Conservation (phyloP, 1,140 invertebrate species). For the Papilio polyxenes region DNA sequence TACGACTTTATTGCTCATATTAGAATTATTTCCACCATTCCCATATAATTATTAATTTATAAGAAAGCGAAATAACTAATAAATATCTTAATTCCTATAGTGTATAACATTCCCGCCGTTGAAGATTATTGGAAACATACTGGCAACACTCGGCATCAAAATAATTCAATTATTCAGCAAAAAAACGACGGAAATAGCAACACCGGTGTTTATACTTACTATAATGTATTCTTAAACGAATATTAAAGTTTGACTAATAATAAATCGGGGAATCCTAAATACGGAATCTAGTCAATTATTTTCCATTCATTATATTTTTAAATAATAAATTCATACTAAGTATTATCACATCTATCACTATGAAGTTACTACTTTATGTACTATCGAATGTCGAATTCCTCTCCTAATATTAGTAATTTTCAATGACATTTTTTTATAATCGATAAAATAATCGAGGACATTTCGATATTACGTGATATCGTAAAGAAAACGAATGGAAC, state of each 20-base stretch:
- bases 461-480: background rate
- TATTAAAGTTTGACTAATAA: constrained; percentile 56
- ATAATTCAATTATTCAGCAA: constrained; percentile 35
- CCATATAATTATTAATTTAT: constrained; percentile 35
- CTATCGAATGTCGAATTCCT: background rate
- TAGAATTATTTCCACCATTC: constrained; percentile 45
- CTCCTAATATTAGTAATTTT: background rate
- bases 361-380: constrained; percentile 52
- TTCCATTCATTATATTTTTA: constrained; percentile 52
- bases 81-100: constrained; percentile 57
- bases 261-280: constrained; percentile 66
- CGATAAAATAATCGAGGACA: constrained; percentile 4
- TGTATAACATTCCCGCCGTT: constrained; percentile 56
- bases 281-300: constrained; percentile 63
- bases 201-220: constrained; percentile 50
- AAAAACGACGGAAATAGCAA: constrained; percentile 56
- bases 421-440: background rate
- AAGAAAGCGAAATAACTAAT: constrained; percentile 58
- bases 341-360: constrained; percentile 75
- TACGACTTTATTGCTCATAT: constrained; percentile 56
- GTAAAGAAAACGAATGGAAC: constrained; percentile 36
- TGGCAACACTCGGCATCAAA: constrained; percentile 56
- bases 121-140: constrained; percentile 38
- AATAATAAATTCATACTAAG: constrained; percentile 58
- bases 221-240: constrained; percentile 54